phyloP scores from a whole-genome alignment of 2,113 vertebrate genomes.

The Eudyptes chrysolophus region DNA sequence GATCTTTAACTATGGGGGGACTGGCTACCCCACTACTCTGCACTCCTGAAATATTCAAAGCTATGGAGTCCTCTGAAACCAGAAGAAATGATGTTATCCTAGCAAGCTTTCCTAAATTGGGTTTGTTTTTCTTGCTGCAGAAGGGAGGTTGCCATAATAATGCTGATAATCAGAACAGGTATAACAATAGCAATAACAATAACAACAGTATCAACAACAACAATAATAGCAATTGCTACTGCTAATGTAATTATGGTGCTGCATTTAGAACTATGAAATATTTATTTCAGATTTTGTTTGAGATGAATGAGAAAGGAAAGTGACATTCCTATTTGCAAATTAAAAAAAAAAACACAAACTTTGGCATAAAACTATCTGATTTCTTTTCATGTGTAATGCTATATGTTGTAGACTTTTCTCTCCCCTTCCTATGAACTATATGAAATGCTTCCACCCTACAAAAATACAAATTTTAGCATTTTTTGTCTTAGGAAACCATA shows the following conservation, averaged over 20 bases:
- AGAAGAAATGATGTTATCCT: slow-evolving; percentile 54
- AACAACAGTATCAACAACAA: not conserved
- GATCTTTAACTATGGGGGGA: slow-evolving; percentile 26
- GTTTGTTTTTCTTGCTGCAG: slow-evolving; percentile 5
- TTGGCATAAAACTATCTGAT: not conserved
- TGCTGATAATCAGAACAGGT: not conserved
- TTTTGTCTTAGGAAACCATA: not conserved
- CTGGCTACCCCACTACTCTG: slow-evolving; percentile 20
- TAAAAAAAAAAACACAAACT: not conserved
- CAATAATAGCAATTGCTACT: not conserved
- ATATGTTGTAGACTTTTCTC: not conserved
- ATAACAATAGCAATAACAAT: not conserved
- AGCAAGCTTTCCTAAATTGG: slow-evolving; percentile 68
- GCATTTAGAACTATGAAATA: not conserved
- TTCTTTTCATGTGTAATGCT: not conserved
- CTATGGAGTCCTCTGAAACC: slow-evolving; percentile 22
- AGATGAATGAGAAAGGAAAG: not conserved
- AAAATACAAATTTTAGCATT: not conserved
- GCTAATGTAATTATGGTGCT: not conserved
- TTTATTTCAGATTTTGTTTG: not conserved
- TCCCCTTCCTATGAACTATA: not conserved
- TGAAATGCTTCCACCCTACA: not conserved
- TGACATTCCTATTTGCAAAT: not conserved
- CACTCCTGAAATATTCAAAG: slow-evolving; percentile 33
- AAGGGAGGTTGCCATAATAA: not conserved